Base-by-base conservation (phyloP, 2,797 vertebrate species). In the Buphagus erythrorhynchus region DNA sequence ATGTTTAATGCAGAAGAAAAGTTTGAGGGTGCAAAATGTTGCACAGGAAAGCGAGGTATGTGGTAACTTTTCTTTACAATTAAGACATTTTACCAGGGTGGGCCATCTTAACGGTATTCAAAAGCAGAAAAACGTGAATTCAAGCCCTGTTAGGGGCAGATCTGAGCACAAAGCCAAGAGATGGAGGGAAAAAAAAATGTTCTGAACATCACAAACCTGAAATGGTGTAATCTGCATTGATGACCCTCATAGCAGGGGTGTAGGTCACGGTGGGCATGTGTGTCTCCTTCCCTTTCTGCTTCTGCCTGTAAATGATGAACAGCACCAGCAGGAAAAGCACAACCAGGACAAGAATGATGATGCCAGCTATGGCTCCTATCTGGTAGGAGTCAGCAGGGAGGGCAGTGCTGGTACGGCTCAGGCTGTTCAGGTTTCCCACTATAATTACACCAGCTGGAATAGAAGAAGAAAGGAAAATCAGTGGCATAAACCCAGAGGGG, bases 241-340 rank as follows among this genome's bases (percentile, higher is more conserved):
- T 97, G 81, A 98, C 98, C 83, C 99, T 98, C 98, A 99, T 89
- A 16, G 99, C 98, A 4, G 99, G 99, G 3, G 99, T 99, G 96
- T 99, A 99, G 74, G 98, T 99, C 77, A 99, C 99, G 0, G 99
- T 97, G 0, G 99, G 99, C 99, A 99, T 99, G 52, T 98, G 94
- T 19, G 99, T 98, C 85, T 99, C 99, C 97, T 99, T 99, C 59
- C 98, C 98, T 96, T 99, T 99, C 96, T 99, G 99, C 95, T 99
- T 99, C 46, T 99, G 99, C 94, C 98, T 98, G 94, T 99, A 99
- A 97, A 99, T 98, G 93, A 99, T 96, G 97, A 99, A 99, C 83
- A 99, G 97, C 7, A 98, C 98, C 69, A 99, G 97, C 72, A 99
- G 98, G 94, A 99, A 99, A 88, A 99, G 98, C 72, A 99, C 98